Base-by-base conservation (phyloP, 2,113 vertebrate species). In the Lophius piscatorius region DNA sequence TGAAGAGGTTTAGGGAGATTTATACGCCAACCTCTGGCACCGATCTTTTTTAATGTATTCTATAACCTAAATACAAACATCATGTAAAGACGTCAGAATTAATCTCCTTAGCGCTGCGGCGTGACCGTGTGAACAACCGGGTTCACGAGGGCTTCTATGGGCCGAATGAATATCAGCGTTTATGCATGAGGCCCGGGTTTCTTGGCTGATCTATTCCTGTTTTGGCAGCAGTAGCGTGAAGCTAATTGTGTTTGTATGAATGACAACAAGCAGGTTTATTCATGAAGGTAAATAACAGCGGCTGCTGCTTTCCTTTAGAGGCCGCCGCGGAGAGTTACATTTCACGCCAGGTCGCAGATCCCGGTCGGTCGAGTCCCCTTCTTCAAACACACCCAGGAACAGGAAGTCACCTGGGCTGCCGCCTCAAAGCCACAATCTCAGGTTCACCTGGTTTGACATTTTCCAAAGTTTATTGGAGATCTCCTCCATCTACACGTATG, bases 211-310 rank as follows among this genome's bases (percentile, higher is more conserved):
- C 63, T 56, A 21, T 75, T 76, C 46, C 55, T 28, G 28, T 74
- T 29, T 38, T 31, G 46, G 57, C 36, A 47, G 54, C 68, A 71
- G 48, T 66, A 67, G 63, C 64, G 54, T 16, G 31, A 39, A 54
- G 70, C 57, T 86, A 74, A 82, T 83, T 86, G 77, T 83, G 65
- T 80, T 82, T 80, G 70, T 68, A 57, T 84, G 79, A 86, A 86
- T 83, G 79, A 59, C 54, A 74, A 74, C 59, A n/a, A 59, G 69
- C 68, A 67, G 75, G 68, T 84, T 84, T 81, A 83, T 84, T 87
- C 76, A 81, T 86, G 76, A 83, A 87, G 70, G 54, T 72, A 76
- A 80, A 78, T 61, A 34, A 46, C 49, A 69, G 45, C 51, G 41
- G 39, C 46, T 17, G 52, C 29, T 28, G 49, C 57, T 45, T 72